phyloP scores from a whole-genome alignment of 1,140 invertebrate species.

The Chionoecetes opilio region DNA sequence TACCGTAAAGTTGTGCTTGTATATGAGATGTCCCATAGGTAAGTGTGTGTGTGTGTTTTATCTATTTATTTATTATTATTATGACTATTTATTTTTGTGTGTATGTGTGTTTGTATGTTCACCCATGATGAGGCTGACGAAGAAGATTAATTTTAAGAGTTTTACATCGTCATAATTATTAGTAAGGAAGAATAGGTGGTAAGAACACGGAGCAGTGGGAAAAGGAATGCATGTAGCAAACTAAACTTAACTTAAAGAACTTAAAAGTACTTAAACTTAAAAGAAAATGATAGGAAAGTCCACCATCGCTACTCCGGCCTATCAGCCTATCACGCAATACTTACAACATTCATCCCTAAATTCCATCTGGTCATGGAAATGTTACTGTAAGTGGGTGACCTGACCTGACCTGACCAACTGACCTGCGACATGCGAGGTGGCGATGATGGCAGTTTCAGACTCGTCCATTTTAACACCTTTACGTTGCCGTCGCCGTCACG shows the following conservation, averaged over 20 bases:
- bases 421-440: slow-evolving; percentile 71
- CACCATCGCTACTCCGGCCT: not conserved
- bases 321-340: too few species aligned
- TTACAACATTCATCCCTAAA: too few species aligned
- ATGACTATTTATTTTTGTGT: slow-evolving; percentile 52
- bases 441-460: slow-evolving; percentile 40
- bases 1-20: too few species aligned
- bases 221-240: not conserved
- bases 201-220: not conserved
- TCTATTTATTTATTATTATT: too few species aligned
- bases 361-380: too few species aligned
- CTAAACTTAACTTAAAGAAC: not conserved
- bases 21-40: not conserved
- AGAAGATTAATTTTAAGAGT: too few species aligned
- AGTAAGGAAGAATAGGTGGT: not conserved
- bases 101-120: slow-evolving; percentile 58
- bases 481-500: not conserved
- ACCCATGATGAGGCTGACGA: not conserved
- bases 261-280: not conserved
- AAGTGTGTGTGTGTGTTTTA: slow-evolving; percentile 61
- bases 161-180: too few species aligned
- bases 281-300: not conserved
- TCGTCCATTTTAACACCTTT: slow-evolving; percentile 5
- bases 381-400: not conserved
- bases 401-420: not conserved